These are phyloP conservation scores for Thymelicus lineola DNA, from an alignment of 2,888 invertebrate genomes.

Conservation along the genomic window DNA sequence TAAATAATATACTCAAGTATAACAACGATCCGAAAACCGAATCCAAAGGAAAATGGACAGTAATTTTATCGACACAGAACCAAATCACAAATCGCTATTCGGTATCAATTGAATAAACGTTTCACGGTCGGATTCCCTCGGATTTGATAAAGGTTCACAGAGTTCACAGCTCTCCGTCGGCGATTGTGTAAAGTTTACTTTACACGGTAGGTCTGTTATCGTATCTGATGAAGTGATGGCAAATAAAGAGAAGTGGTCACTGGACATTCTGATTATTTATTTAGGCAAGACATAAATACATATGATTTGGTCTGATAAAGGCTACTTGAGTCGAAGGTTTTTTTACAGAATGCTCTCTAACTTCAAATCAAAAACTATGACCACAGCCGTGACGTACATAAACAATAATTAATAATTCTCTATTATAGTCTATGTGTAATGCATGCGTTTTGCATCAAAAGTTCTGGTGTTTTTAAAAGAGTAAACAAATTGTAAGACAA, in stretches of 20 bases:
- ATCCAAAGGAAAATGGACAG: background rate
- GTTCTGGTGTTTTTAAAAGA: too few relatives aligned
- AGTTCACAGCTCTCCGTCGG: background rate
- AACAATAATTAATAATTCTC: too few relatives aligned
- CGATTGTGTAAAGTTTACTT: background rate
- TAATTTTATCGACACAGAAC: background rate
- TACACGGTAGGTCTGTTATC: background rate
- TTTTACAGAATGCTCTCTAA: too few relatives aligned
- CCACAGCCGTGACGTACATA: too few relatives aligned
- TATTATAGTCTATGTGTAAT: too few relatives aligned
- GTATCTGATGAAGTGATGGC: background rate
- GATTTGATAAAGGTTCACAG: constrained; percentile 10
- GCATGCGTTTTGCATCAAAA: too few relatives aligned
- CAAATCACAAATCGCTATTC: background rate
- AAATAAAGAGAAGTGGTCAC: background rate
- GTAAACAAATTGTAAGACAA: too few relatives aligned
- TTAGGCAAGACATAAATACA: too few relatives aligned
- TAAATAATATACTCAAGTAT: too few relatives aligned
- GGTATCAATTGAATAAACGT: background rate
- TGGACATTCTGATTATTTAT: background rate
- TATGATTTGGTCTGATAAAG: too few relatives aligned
- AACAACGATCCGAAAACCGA: background rate
- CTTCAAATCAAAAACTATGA: too few relatives aligned
- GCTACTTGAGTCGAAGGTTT: too few relatives aligned
- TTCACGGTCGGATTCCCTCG: constrained; percentile 5